These are phyloP conservation scores for Coleophora deauratella DNA, from an alignment of 2,888 invertebrate species.

Conservation along the genomic window DNA sequence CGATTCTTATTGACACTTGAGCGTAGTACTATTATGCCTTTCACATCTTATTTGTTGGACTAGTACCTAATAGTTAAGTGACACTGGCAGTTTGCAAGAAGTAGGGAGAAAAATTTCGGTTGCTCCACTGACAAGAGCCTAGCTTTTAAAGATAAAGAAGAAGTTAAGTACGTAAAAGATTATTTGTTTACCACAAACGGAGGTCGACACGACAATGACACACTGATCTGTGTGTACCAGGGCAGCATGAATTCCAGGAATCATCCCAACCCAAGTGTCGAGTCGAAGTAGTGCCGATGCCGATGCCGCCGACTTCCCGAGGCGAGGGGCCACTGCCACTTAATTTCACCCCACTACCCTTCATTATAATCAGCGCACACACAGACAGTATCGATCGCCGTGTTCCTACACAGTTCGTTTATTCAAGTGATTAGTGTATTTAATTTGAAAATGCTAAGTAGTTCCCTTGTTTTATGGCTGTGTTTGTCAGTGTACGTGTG, in stretches of 20 bases:
- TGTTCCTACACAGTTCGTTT: constrained; percentile 54
- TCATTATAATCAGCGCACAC: constrained; percentile 71
- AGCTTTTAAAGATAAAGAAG: too few species aligned
- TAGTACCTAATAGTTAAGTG: too few species aligned
- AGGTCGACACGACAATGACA: too few species aligned
- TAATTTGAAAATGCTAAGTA: constrained; percentile 75
- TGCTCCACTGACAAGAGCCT: too few species aligned
- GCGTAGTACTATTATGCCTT: too few species aligned
- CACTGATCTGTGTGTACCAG: not conserved
- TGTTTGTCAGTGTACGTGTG: constrained; percentile 37
- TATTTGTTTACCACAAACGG: not conserved
- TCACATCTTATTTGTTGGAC: too few species aligned
- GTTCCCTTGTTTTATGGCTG: constrained; percentile 66
- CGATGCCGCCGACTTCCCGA: too few species aligned
- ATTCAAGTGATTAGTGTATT: constrained; percentile 74
- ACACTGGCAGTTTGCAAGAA: constrained; percentile 59
- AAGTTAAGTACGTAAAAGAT: too few species aligned
- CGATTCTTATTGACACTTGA: too few species aligned
- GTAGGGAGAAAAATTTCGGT: too few species aligned
- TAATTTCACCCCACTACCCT: constrained; percentile 71
- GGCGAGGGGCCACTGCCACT: constrained; percentile 63
- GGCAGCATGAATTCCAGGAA: not conserved
- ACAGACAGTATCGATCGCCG: constrained; percentile 59
- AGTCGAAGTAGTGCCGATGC: not conserved
- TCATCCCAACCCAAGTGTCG: too few species aligned